Base-by-base conservation (phyloP, 2,888 invertebrate species). In the Macrostomum cliftonense region DNA sequence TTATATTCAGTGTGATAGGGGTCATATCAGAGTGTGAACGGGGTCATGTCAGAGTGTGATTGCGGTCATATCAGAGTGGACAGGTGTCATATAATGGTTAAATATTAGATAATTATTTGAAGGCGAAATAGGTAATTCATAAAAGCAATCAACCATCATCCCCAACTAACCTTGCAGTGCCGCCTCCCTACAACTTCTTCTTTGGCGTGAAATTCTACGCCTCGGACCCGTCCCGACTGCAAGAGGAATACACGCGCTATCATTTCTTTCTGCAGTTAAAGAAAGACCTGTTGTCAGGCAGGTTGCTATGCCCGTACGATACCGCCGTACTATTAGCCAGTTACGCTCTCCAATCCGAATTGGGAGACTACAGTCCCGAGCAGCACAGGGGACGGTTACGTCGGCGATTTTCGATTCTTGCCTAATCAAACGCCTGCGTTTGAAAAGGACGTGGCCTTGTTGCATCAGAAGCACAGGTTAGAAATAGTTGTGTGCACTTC, bases 231-330 rank as follows among this genome's bases (percentile, higher is more conserved):
- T 86, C 87, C 63, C 83, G 72, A 58, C 61, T 75, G 21, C 82
- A 84, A 59, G 93, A 95, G 68, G 93, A 95, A 73, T 93, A 86
- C 68, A 95, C 95, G 7, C 67, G 74, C 65, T 93, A 93, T 74
- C 84, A 91, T 61, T 83, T 93, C 70, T 95, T 89, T 72, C 78
- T 95, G 60, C 95, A 97, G 77, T 77, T 97, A 59, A 79, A 89
- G 63, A 81, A 83, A 65, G 82, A 95, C 69, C 80, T 97, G 57
- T 73, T 85, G 53, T 81, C 86, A 63, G 88, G 84, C 39, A 78
- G 82, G 63, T 77, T 97, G 63, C 76, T 80, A 40, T 80, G 88
- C 59, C 83, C 91, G 39, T 79, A 82, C 54, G 83, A 83, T 63
- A 89, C 87, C 43, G 83, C 87, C 56, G 81, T 88, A 63, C 75